These are phyloP conservation scores for Ciconia maguari DNA, from an alignment of 2,113 vertebrate species.

Conservation along the genomic window DNA sequence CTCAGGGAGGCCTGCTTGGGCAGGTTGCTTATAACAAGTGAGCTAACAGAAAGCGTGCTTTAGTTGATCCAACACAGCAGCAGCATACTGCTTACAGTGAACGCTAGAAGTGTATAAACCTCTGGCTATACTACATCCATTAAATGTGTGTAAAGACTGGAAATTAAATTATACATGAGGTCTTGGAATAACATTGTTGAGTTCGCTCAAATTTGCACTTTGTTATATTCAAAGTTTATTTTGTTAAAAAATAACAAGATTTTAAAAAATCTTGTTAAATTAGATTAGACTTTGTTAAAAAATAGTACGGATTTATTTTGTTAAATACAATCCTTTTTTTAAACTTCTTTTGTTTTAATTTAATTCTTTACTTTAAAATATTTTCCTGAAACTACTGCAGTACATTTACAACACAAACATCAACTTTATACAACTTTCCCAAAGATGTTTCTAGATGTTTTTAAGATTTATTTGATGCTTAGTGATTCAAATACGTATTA, in stretches of 20 bases:
- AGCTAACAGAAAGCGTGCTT: not conserved
- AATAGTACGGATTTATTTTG: not conserved
- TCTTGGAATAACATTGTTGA: not conserved
- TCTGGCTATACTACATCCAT: not conserved
- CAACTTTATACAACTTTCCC: not conserved
- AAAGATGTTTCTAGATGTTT: not conserved
- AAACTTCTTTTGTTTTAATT: not conserved
- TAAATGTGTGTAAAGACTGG: not conserved
- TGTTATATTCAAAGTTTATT: not conserved
- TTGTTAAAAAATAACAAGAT: no score
- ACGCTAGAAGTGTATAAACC: not conserved
- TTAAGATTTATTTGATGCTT: not conserved
- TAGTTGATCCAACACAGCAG: not conserved
- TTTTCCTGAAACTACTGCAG: not conserved
- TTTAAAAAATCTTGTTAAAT: no score
- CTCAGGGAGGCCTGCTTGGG: not conserved
- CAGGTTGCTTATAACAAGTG: not conserved
- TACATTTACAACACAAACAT: not conserved
- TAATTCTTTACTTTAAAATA: not conserved
- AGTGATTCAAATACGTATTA: not conserved
- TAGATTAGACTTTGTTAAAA: no score
- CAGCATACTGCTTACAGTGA: not conserved
- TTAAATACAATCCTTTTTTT: not conserved
- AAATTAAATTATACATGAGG: not conserved
- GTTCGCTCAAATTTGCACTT: not conserved